phyloP scores from a whole-genome alignment of 1,140 invertebrate species.

The Ceratina calcarata region DNA sequence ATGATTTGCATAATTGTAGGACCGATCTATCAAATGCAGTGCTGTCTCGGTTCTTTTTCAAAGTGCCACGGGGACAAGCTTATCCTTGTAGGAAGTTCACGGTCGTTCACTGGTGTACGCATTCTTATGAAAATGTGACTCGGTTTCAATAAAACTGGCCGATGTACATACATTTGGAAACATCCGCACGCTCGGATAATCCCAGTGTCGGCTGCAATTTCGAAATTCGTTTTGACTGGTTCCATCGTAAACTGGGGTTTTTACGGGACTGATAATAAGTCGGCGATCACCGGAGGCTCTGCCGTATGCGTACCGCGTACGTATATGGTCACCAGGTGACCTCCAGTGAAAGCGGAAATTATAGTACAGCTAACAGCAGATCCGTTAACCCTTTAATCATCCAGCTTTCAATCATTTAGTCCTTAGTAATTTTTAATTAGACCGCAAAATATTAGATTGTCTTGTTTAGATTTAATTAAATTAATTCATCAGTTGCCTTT shows the following conservation, averaged over 20 bases:
- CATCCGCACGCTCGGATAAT: not conserved
- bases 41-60: not conserved
- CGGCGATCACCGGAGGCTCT: conserved; percentile 25
- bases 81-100: conserved; percentile 43
- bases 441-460: no score
- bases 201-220: conserved; percentile 45
- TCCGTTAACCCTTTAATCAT: no score
- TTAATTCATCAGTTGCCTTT: no score
- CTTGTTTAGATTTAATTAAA: no score
- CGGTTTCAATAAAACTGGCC: conserved; percentile 19
- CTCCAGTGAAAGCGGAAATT: no score
- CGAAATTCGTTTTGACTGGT: conserved; percentile 58
- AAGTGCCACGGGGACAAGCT: not conserved
- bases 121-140: conserved; percentile 68
- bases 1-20: conserved; percentile 50
- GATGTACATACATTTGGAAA: conserved; percentile 33
- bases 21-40: conserved; percentile 25
- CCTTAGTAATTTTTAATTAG: no score
- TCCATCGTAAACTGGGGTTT: conserved; percentile 63
- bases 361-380: no score
- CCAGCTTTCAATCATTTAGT: no score
- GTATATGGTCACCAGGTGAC: no score
- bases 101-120: conserved; percentile 47
- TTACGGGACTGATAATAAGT: conserved; percentile 60
- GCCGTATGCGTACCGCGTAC: no score